Percentiles rank a stretch among this genome's conserved stretches.
These are phyloP conservation scores for Drosophila pseudotalamancana DNA, from an alignment of 2,888 invertebrate genomes.

Conservation along the genomic window DNA sequence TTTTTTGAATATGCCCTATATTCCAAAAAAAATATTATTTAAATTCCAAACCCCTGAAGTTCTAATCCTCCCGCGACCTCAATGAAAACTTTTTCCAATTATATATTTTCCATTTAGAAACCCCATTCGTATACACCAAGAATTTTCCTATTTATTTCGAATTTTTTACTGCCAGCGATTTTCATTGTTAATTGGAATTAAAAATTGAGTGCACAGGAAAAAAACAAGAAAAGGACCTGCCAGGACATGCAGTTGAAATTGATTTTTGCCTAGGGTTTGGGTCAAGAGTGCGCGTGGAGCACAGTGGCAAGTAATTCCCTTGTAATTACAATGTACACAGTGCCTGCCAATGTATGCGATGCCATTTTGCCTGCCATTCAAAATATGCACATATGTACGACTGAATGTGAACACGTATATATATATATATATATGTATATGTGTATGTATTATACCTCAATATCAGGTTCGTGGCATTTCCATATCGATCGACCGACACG, in stretches of 20 bases:
- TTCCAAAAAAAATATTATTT: neutral
- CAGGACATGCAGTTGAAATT: conserved; percentile 47
- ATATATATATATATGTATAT: neutral
- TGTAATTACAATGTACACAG: conserved; percentile 65
- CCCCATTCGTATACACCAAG: neutral
- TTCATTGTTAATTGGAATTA: conserved; percentile 60
- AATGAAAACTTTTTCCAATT: neutral
- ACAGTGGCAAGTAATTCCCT: conserved; percentile 46
- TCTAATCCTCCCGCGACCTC: neutral
- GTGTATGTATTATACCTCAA: conserved; percentile 55
- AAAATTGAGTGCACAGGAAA: conserved; percentile 42
- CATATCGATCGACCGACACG: conserved; percentile 62
- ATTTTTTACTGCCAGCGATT: conserved; percentile 18
- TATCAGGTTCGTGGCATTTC: conserved; percentile 74
- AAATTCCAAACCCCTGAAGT: neutral
- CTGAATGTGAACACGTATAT: conserved; percentile 7
- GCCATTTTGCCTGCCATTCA: conserved; percentile 31
- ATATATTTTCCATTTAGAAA: neutral
- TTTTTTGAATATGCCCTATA: neutral
- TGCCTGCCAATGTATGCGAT: conserved; percentile 33
- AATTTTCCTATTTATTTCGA: neutral
- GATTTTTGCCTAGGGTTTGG: conserved; percentile 40
- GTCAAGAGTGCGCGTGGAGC: conserved; percentile 52
- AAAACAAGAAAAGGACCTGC: conserved; percentile 22
- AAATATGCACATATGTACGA: conserved; percentile 24